Base-by-base conservation (phyloP, 1,140 invertebrate species). In the Aleiodes sp. region DNA sequence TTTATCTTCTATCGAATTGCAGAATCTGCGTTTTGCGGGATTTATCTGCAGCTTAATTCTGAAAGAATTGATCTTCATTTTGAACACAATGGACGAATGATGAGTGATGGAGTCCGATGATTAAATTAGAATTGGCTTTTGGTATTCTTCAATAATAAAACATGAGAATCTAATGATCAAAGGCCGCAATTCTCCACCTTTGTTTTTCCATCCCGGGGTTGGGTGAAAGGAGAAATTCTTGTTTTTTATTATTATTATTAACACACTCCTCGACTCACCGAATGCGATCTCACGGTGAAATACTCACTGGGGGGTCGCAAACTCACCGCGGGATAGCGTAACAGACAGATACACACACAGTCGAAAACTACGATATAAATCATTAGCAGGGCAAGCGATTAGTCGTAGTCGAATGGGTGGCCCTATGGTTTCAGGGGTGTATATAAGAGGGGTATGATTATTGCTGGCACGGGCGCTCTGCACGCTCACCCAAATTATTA, bases 371-470 rank as follows among this genome's bases (percentile, higher is more conserved):
- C 75, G 77, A 80, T 80, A 84, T 85, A 84, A 84, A 84, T 84
- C 81, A 83, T 83, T 81, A 81, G 78, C 80, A 76, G 79, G 79
- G 72, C 78, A 75, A 78, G 75, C 82, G 82, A 84, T 84, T 83
- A 85, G 83, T 84, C 72, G 77, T 73, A 78, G 73, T 52, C 28
- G 56, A 72, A 70, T 75, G 81, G 81, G 77, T 75, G 72, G 75
- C 26, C 43, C 21, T 68, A 72, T 70, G 62, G 71, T 64, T 74
- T 41, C 39, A 52, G 65, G 68, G 41, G 35, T 16, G 14, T 29
- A 59, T 65, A 46, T 39, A 39, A 21, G 67, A 61, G 37, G 70
- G 76, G 71, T 82, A 84, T 81, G 79, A 84, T 84, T 81, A 83
- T 84, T 84, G 70, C 78, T 72, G 68, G 74, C 76, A 73, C 74